These are phyloP conservation scores for Tachypleus tridentatus DNA, from an alignment of 1,140 invertebrate species.

Conservation along the genomic window DNA sequence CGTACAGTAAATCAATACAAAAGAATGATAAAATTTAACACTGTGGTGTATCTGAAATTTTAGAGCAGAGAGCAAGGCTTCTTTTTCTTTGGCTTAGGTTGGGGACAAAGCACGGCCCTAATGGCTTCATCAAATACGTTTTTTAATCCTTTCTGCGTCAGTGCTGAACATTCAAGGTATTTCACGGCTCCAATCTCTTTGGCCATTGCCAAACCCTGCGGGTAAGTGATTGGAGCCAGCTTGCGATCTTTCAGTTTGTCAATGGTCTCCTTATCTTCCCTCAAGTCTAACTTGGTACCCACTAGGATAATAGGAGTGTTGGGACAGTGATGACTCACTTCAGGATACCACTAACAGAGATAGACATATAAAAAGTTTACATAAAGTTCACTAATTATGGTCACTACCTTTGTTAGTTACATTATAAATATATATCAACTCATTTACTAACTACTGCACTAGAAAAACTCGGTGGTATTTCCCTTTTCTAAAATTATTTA, in stretches of 20 bases:
- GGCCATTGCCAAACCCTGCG: conserved; percentile 91
- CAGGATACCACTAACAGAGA: conserved; percentile 55
- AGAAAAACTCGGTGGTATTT: too few species aligned
- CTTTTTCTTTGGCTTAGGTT: conserved; percentile 48
- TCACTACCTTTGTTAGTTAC: too few species aligned
- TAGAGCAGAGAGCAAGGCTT: neutral
- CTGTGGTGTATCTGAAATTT: too few species aligned
- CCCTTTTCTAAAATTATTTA: too few species aligned
- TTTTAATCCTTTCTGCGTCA: conserved; percentile 98
- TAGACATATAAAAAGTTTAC: neutral
- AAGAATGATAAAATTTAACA: too few species aligned
- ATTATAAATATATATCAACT: too few species aligned
- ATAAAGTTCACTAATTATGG: too few species aligned
- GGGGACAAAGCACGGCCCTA: conserved; percentile 83
- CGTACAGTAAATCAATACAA: too few species aligned
- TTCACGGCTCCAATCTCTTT: conserved; percentile 96
- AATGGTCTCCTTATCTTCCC: conserved; percentile 95
- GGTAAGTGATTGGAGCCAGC: conserved; percentile 89
- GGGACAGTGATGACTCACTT: conserved; percentile 47
- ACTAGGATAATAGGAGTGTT: conserved; percentile 49
- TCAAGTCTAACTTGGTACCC: conserved; percentile 64
- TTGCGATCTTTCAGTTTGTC: conserved; percentile 97
- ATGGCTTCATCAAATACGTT: conserved; percentile 99
- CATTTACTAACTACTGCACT: too few species aligned
- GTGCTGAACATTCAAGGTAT: conserved; percentile 88